Conservation (phyloP, 1,140 invertebrate genomes). For the Mycetomoellerius zeteki region DNA sequence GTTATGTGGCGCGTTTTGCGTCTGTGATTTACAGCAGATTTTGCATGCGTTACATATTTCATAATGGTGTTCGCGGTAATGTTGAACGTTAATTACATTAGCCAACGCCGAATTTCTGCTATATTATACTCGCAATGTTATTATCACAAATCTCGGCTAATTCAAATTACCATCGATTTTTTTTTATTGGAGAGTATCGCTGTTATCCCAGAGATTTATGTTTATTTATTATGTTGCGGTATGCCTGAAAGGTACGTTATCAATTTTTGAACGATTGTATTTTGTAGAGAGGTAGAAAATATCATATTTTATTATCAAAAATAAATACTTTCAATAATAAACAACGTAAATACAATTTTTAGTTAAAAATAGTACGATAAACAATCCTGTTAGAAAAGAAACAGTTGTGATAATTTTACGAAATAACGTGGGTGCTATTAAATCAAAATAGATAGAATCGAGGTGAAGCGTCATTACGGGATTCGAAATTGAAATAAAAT, state of each 20-base stretch:
- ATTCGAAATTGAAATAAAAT: constrained; percentile 44
- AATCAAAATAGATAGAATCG: constrained; percentile 16
- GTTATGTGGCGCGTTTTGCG: constrained; percentile 8
- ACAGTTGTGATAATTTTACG: not conserved
- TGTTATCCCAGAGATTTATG: not conserved
- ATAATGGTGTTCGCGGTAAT: constrained; percentile 26
- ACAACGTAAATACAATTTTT: not conserved
- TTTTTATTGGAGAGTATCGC: not conserved
- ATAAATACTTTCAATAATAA: constrained; percentile 15
- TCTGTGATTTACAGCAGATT: constrained; percentile 38
- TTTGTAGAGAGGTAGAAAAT: not conserved
- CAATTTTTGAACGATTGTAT: not conserved
- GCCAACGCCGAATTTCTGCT: constrained; percentile 29
- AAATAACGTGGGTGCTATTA: constrained; percentile 12
- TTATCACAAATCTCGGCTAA: constrained; percentile 44
- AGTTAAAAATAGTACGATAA: not conserved
- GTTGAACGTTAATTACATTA: constrained; percentile 58
- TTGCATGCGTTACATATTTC: constrained; percentile 35
- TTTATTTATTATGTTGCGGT: not conserved
- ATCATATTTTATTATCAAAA: not conserved
- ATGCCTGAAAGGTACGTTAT: not conserved
- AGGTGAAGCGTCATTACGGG: not conserved
- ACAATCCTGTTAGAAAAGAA: not conserved
- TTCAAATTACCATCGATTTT: constrained; percentile 30
- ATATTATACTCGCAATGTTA: constrained; percentile 12